These are phyloP conservation scores for Malurus melanocephalus DNA, from an alignment of 2,113 vertebrate species.

Conservation along the genomic window DNA sequence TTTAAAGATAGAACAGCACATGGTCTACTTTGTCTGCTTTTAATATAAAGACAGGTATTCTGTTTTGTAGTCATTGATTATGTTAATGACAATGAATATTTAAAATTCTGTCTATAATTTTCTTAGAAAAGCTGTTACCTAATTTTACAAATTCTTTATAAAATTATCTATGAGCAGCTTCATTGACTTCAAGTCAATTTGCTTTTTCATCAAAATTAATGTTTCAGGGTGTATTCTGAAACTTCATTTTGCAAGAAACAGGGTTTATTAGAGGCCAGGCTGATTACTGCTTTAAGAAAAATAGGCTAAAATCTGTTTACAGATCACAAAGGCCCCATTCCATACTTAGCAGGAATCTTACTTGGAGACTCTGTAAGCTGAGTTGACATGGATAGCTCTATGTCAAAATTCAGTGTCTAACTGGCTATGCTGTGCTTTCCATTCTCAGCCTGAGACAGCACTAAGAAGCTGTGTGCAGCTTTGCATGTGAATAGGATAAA, in stretches of 20 bases:
- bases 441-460: conserved; percentile 13
- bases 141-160: neutral
- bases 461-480: conserved; percentile 29
- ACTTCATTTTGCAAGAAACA: neutral
- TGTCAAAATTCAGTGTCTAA: conserved; percentile 4
- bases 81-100: neutral
- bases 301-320: neutral
- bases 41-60: neutral
- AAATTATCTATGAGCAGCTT: neutral
- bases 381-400: neutral
- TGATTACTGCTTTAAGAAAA: neutral
- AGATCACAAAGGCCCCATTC: neutral
- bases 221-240: neutral
- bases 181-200: neutral
- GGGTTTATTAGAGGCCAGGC: neutral
- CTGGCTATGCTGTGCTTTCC: neutral
- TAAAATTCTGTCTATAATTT: neutral
- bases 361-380: neutral
- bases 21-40: neutral
- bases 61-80: neutral
- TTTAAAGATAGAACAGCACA: neutral
- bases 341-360: neutral
- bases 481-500: conserved; percentile 14
- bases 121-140: neutral
- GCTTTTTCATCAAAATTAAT: neutral